Evolutionary conservation across 2,113 vertebrate genomes (phyloP).

Genomic region (Ptilorrhoa leucosticta): DNA sequence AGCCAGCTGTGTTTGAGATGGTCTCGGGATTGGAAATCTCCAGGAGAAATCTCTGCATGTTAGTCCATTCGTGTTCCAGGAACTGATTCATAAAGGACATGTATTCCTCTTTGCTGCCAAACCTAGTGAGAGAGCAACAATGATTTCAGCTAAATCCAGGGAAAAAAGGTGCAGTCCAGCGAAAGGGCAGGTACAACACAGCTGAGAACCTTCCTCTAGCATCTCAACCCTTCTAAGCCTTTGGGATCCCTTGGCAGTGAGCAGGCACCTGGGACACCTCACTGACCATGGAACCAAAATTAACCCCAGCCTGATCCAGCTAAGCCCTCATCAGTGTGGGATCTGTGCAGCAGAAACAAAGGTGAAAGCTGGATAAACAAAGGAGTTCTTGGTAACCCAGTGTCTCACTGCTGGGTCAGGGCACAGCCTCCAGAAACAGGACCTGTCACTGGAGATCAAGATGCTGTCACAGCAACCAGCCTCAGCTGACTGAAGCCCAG

Average conservation of each 20-base stretch:
- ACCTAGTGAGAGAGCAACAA: constrained; percentile 66
- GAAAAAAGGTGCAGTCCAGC: neutral
- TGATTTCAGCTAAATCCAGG: neutral
- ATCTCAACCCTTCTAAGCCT: neutral
- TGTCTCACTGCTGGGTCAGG: neutral
- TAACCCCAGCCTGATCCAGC: neutral
- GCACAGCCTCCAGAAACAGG: neutral
- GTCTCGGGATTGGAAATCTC: constrained; percentile 97
- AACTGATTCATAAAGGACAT: constrained; percentile 99
- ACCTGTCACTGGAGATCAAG: neutral
- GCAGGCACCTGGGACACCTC: neutral
- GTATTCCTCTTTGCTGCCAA: constrained; percentile 96
- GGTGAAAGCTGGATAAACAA: neutral
- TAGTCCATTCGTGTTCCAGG: constrained; percentile 94
- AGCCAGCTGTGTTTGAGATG: constrained; percentile 93
- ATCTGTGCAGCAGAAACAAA: neutral
- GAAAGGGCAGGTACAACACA: fast-evolving
- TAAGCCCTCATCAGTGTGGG: fast-evolving
- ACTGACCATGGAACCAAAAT: neutral
- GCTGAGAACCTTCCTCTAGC: neutral
- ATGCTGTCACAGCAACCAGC: neutral
- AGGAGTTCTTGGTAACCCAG: neutral
- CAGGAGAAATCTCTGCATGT: constrained; percentile 94
- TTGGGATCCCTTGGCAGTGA: neutral
- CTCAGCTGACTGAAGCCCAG: neutral